Conservation (phyloP, 2,797 vertebrate species). For the Malacoraja senta region DNA sequence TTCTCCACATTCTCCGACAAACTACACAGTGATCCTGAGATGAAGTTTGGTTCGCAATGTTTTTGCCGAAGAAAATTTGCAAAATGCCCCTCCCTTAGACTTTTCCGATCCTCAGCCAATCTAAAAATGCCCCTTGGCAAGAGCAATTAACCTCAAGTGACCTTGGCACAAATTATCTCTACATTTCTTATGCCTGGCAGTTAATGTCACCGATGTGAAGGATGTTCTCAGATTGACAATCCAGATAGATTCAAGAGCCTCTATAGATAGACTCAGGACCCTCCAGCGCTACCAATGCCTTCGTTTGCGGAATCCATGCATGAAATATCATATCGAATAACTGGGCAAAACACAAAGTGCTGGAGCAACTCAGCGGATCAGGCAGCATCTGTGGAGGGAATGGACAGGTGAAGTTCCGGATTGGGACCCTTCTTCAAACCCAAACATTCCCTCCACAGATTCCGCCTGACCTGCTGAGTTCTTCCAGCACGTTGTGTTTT, state of each 20-base stretch:
- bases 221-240: not conserved
- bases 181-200: not conserved
- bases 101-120: not conserved
- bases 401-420: no score
- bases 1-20: not conserved
- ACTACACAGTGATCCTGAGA: not conserved
- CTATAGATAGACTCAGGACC: no score
- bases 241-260: not conserved
- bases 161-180: not conserved
- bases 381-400: no score
- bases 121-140: not conserved
- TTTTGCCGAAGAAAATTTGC: not conserved
- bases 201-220: not conserved
- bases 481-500: no score
- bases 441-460: no score
- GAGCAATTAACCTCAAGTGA: conserved; percentile 21
- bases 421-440: no score
- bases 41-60: not conserved
- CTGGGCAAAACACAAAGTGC: not conserved
- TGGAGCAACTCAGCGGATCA: no score
- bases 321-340: not conserved
- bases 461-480: no score
- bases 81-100: not conserved
- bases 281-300: not conserved
- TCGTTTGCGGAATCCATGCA: not conserved